Percentiles rank a stretch among this genome's conserved stretches.
Conservation (phyloP, 2,888 invertebrate genomes). For the Panopea generosa region DNA sequence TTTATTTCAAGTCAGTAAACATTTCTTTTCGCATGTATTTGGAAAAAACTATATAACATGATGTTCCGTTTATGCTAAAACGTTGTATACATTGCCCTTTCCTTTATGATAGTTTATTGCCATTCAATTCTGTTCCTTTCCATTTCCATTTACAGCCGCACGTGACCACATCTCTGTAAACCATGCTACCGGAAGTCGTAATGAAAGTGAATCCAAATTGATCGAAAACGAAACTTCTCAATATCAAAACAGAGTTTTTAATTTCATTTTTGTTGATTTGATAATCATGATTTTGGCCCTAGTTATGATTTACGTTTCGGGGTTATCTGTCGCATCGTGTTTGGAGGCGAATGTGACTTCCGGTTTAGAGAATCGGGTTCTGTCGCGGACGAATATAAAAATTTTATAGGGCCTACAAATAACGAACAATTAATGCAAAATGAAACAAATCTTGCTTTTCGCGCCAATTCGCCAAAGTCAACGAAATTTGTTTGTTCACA, state of each 20-base stretch:
- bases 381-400: too few species aligned
- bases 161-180: constrained; percentile 5
- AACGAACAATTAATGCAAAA: too few species aligned
- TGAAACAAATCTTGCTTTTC: too few species aligned
- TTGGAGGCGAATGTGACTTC: background rate
- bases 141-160: constrained; percentile 9
- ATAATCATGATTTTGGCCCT: constrained; percentile 17
- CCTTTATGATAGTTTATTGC: too few species aligned
- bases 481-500: too few species aligned
- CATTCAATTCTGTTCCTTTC: background rate
- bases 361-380: background rate
- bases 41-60: too few species aligned
- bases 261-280: constrained; percentile 29
- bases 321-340: background rate
- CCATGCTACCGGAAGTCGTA: constrained; percentile 44
- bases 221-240: constrained; percentile 45
- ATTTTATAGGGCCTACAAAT: too few species aligned
- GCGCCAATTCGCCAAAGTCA: too few species aligned
- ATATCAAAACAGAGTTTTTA: constrained; percentile 40
- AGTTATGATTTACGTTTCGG: constrained; percentile 15
- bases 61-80: too few species aligned
- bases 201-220: constrained; percentile 41
- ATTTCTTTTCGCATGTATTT: too few species aligned
- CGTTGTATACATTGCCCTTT: too few species aligned
- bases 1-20: too few species aligned